Evolutionary conservation across 1,140 invertebrate genomes (phyloP), one percentile per base, ranked within the genome.

Genomic region (Metopolophium dirhodum): DNA sequence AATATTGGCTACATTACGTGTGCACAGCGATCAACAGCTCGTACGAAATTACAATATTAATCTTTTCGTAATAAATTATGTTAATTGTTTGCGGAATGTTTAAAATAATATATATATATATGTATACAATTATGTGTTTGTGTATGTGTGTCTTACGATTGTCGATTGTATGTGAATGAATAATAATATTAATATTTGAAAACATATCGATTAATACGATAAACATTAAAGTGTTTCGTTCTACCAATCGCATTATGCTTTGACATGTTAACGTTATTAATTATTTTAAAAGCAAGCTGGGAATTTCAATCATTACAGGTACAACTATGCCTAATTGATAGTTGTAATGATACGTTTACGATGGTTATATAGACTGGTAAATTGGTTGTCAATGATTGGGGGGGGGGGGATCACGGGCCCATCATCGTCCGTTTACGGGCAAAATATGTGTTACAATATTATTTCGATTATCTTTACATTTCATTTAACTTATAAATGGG

Each of bases 1-100:
- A 82, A 82, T 82, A 23, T 37, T 37, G 77, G 35, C 41, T 41
- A 45, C 23, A 86, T 37, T n/a, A 41, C 83, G 41, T 1, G 23
- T 37, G 9, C 41, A 37, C 83, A 30, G 30, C 30, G 30, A 30
- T 68, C 61, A 61, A 61, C 57, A 61, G 35, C 6, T 85, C 35
- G 26, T n/a, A 86, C 83, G 41, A 37, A 26, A 86, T 45, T 45
- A 86, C 23, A 45, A 45, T 26, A 45, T 26, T 86, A 37, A 86
- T 86, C 83, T 86, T 85, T 86, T 86, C 20, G 11, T n/a, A 68
- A 68, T 68, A 68, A 68, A 68, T 68, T 68, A 68, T 68, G 61
- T 68, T 68, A 68, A 68, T 68, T 68, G 4, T 68, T 68, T 8
- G 30, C 26, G 57, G 30, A 61, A 61, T 30, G 57, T 4, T 61